These are phyloP conservation scores for Falcaria lacertinaria DNA, from an alignment of 2,888 invertebrate species.

Conservation along the genomic window DNA sequence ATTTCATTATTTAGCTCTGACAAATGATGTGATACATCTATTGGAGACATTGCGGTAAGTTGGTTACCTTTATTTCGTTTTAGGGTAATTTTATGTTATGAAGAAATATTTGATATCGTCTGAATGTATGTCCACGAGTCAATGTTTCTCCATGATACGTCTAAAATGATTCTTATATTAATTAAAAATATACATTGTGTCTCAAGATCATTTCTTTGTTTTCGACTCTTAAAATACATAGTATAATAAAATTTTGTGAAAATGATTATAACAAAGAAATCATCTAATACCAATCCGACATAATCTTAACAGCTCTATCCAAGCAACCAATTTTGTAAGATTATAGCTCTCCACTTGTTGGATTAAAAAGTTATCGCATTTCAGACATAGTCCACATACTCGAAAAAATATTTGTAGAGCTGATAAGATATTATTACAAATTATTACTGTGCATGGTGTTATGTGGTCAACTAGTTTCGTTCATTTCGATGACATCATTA, in stretches of 20 bases:
- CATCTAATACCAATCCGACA: background rate
- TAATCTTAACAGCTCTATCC: background rate
- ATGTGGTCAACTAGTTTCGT: constrained; percentile 59
- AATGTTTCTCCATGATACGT: constrained; percentile 73
- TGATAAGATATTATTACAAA: constrained; percentile 15
- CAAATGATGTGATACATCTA: constrained; percentile 84
- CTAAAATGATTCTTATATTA: constrained; percentile 25
- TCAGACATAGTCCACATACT: background rate
- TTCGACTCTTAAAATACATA: background rate
- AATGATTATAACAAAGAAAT: constrained; percentile 16
- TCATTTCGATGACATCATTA: constrained; percentile 16
- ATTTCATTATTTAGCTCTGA: constrained; percentile 86
- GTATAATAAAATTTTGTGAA: background rate
- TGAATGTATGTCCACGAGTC: constrained; percentile 17
- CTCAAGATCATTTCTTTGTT: constrained; percentile 38
- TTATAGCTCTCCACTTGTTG: no score
- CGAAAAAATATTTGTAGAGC: background rate
- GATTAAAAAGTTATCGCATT: no score
- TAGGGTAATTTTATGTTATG: constrained; percentile 50
- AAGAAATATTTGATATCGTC: constrained; percentile 59
- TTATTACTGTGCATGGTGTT: constrained; percentile 67
- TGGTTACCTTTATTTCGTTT: constrained; percentile 31
- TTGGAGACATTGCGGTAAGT: constrained; percentile 82
- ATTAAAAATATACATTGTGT: constrained; percentile 17
- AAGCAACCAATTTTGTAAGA: no score